Evolutionary conservation across 2,888 invertebrate genomes (phyloP), one percentile per base, ranked within the genome.

Genomic region (Galerucella pusilla): DNA sequence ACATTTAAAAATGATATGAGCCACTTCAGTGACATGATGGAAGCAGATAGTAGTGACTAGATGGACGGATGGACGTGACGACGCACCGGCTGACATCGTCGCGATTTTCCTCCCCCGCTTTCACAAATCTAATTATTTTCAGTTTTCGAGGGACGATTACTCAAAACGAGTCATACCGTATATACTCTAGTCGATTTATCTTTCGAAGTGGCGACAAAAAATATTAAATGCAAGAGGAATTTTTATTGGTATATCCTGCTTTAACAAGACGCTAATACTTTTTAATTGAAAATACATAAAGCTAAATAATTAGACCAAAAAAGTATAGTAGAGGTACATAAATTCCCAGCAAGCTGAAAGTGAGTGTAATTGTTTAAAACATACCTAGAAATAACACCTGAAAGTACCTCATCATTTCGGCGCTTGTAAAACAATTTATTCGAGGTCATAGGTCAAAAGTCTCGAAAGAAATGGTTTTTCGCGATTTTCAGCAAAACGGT

Each of bases 1-100:
- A 83, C 84, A 81, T 85, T 84, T 82, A 83, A 85, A 85, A 85
- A 85, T 85, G 83, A 84, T 81, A 81, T 80, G 75, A 80, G 78
- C 75, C 76, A 72, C 66, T 75, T 64, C 57, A 16, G 76, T 75
- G 75, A 78, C 76, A 80, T 77, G 79, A 75, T 76, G 76, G 74
- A 75, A 79, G 78, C 73, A 73, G 76, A 75, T 71, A 75, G 71
- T 60, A 71, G 59, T 65, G 25, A 71, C 71, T 71, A 71, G 66
- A 71, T 73, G 73, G 75, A 74, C 74, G 67, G 64, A 75, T 66
- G 73, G 75, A 75, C 75, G 73, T 69, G 73, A 52, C 70, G 71
- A 73, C 66, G 66, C 71, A 25, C 46, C 59, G 42, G 71, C 35
- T 68, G 64, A 68, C 68, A 42, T n/a, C 59, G 5, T 7, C 60